phyloP scores from a whole-genome alignment of 2,888 invertebrate genomes.

The Phyllotreta cruciferae region DNA sequence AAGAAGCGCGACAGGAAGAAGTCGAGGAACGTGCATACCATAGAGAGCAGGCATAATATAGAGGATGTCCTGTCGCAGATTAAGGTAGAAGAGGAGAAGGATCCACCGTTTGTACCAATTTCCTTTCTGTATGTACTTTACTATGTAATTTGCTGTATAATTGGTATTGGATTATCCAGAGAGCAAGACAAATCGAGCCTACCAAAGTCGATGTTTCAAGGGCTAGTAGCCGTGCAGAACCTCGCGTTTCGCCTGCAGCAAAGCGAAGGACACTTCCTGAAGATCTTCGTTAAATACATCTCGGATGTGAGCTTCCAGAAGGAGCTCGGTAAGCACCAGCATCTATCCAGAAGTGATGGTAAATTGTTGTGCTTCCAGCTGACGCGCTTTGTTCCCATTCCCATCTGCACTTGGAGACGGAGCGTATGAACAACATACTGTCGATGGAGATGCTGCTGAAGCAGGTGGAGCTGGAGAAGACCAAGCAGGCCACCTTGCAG shows the following conservation, averaged over 20 bases:
- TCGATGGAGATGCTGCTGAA: constrained; percentile 53
- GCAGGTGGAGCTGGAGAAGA: constrained; percentile 50
- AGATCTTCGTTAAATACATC: constrained; percentile 48
- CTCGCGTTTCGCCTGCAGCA: constrained; percentile 43
- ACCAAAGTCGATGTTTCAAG: constrained; percentile 32
- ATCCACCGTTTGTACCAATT: no score
- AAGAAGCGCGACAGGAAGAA: no score
- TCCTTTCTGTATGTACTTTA: no score
- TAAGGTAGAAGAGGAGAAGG: no score
- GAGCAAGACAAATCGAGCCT: constrained; percentile 35
- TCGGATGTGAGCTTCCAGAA: constrained; percentile 46
- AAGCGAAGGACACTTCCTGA: constrained; percentile 47
- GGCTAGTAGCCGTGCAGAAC: constrained; percentile 41
- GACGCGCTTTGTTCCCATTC: constrained; percentile 46
- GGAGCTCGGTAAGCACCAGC: constrained; percentile 47
- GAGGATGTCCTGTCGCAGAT: no score
- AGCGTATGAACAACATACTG: constrained; percentile 48
- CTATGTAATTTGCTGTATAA: no score
- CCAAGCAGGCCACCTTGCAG: constrained; percentile 49
- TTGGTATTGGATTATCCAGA: constrained; percentile 18
- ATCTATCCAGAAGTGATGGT: not conserved
- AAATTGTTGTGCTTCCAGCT: constrained; percentile 40
- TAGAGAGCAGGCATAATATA: no score
- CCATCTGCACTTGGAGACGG: constrained; percentile 49
- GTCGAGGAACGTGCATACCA: no score